A percentile compares a stretch with the other conserved stretches of the same genome.
Conservation (phyloP, 2,113 vertebrate genomes). For the Promerops cafer region DNA sequence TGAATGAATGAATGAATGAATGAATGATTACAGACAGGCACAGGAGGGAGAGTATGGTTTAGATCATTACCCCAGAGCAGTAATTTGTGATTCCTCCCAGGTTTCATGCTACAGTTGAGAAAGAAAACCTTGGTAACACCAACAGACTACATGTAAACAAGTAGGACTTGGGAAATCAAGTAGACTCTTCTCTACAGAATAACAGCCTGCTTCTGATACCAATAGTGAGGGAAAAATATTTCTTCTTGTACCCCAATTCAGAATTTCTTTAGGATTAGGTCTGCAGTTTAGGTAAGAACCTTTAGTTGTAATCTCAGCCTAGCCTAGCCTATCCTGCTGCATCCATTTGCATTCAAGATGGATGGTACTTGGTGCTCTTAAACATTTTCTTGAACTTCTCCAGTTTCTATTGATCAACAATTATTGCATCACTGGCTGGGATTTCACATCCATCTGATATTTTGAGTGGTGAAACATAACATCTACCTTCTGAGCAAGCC, state of each 20-base stretch:
- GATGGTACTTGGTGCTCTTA: neutral
- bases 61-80: neutral
- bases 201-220: neutral
- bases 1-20: neutral
- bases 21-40: neutral
- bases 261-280: neutral
- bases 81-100: neutral
- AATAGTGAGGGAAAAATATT: fast-evolving
- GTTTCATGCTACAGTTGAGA: neutral
- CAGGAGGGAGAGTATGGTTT: neutral
- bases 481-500: neutral
- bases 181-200: neutral
- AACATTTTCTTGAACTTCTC: neutral
- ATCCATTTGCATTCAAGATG: neutral
- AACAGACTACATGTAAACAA: neutral
- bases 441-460: neutral
- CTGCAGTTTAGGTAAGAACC: neutral
- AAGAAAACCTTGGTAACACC: neutral
- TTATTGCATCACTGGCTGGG: neutral
- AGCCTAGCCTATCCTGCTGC: neutral
- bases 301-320: neutral
- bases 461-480: neutral
- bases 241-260: neutral
- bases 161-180: neutral
- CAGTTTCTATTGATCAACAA: neutral